These are phyloP conservation scores for Anguilla japonica DNA, from an alignment of 2,113 vertebrate genomes.

Conservation along the genomic window DNA sequence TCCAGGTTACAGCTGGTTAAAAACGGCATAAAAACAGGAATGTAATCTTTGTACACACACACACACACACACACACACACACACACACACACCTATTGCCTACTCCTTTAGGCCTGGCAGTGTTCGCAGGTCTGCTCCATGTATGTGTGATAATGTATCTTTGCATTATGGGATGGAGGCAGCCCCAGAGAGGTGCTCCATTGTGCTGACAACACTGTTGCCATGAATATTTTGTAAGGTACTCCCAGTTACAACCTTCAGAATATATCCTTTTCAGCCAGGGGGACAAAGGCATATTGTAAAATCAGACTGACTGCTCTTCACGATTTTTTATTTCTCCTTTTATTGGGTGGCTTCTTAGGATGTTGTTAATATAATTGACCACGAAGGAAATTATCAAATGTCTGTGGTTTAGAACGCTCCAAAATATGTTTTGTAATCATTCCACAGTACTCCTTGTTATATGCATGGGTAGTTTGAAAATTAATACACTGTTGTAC, in stretches of 20 bases:
- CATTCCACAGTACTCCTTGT: neutral
- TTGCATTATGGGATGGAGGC: neutral
- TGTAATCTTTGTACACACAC: neutral
- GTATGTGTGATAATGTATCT: neutral
- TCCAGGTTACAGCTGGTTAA: neutral
- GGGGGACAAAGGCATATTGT: neutral
- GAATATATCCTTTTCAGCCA: neutral
- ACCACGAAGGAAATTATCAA: neutral
- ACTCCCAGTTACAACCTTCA: neutral
- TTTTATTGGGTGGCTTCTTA: neutral
- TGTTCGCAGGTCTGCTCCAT: neutral
- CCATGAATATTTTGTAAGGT: neutral
- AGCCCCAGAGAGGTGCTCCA: neutral
- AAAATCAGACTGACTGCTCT: neutral
- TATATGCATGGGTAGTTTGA: neutral
- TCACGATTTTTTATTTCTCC: neutral
- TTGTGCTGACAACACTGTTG: neutral
- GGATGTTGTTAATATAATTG: neutral
- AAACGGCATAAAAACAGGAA: neutral
- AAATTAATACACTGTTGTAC: neutral
- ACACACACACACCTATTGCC: neutral
- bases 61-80: neutral
- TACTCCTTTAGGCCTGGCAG: neutral
- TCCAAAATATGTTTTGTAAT: neutral
- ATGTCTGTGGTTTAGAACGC: neutral